These are phyloP conservation scores for Drosophila paranaensis DNA, from an alignment of 2,888 invertebrate genomes.

Conservation along the genomic window DNA sequence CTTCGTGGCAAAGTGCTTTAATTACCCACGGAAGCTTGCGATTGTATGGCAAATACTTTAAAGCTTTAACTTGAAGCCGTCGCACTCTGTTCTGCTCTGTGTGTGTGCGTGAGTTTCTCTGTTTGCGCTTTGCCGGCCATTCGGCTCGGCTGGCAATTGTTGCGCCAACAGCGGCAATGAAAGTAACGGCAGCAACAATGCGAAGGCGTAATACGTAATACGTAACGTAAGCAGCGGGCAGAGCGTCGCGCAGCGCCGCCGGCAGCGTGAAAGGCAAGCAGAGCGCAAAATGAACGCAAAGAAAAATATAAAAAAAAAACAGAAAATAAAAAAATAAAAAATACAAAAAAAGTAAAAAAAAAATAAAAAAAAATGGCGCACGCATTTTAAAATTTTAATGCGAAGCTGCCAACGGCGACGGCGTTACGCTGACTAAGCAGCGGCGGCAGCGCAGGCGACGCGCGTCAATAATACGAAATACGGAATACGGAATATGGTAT, in stretches of 20 bases:
- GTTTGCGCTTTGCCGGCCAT: slow-evolving; percentile 31
- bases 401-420: slow-evolving; percentile 47
- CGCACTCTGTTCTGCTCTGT: slow-evolving; percentile 5
- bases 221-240: slow-evolving; percentile 30
- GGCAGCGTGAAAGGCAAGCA: slow-evolving; percentile 14
- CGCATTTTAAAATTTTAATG: slow-evolving; percentile 75
- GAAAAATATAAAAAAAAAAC: slow-evolving; percentile 4
- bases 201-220: slow-evolving; percentile 50
- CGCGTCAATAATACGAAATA: slow-evolving; percentile 60
- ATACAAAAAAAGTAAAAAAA: slow-evolving; percentile 11
- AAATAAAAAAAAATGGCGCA: slow-evolving; percentile 29
- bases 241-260: slow-evolving; percentile 11
- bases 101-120: slow-evolving; percentile 10
- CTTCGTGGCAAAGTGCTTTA: slow-evolving; percentile 37
- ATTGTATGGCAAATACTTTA: slow-evolving; percentile 39
- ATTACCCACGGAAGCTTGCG: slow-evolving; percentile 40
- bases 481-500: slow-evolving; percentile 36
- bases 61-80: slow-evolving; percentile 49
- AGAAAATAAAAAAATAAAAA: not conserved
- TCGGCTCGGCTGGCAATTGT: slow-evolving; percentile 59
- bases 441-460: slow-evolving; percentile 13
- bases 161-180: slow-evolving; percentile 53
- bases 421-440: slow-evolving; percentile 66
- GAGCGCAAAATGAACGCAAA: slow-evolving; percentile 13
- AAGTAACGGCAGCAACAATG: slow-evolving; percentile 32